These are phyloP conservation scores for Apis florea DNA, from an alignment of 1,140 invertebrate genomes.

Conservation along the genomic window DNA sequence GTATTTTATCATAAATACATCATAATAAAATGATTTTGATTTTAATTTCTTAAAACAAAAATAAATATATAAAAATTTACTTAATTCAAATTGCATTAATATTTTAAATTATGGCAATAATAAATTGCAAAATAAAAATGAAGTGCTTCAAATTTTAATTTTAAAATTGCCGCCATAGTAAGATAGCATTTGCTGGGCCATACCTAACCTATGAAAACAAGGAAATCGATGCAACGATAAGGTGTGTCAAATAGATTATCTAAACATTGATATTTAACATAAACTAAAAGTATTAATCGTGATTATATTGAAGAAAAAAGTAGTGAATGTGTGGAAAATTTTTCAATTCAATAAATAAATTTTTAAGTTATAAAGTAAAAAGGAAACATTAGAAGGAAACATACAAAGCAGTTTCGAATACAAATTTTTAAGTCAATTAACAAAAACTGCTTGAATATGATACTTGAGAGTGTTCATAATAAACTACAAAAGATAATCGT, in stretches of 20 bases:
- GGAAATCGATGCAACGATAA: constrained; percentile 40
- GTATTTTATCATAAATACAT: too few relatives aligned
- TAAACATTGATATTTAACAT: background rate
- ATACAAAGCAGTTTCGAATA: background rate
- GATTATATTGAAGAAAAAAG: background rate
- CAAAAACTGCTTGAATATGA: constrained; percentile 29
- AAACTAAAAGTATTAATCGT: background rate
- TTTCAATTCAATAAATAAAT: background rate
- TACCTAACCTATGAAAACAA: constrained; percentile 22
- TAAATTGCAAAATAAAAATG: background rate
- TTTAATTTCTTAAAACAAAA: too few relatives aligned
- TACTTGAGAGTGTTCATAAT: constrained; percentile 20
- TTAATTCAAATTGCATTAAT: too few relatives aligned
- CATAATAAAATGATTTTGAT: too few relatives aligned
- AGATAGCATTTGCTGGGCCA: background rate
- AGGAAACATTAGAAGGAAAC: background rate
- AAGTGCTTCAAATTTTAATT: background rate
- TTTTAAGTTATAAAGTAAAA: background rate
- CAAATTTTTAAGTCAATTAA: background rate
- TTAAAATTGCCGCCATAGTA: constrained; percentile 6
- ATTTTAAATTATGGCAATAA: background rate
- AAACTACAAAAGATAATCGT: constrained; percentile 5
- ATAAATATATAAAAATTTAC: too few relatives aligned
- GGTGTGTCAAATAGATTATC: constrained; percentile 31
- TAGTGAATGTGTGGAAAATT: background rate